Evolutionary conservation across 2,888 invertebrate genomes (phyloP), one percentile per base, ranked within the genome.

Genomic region (Spodoptera littoralis): DNA sequence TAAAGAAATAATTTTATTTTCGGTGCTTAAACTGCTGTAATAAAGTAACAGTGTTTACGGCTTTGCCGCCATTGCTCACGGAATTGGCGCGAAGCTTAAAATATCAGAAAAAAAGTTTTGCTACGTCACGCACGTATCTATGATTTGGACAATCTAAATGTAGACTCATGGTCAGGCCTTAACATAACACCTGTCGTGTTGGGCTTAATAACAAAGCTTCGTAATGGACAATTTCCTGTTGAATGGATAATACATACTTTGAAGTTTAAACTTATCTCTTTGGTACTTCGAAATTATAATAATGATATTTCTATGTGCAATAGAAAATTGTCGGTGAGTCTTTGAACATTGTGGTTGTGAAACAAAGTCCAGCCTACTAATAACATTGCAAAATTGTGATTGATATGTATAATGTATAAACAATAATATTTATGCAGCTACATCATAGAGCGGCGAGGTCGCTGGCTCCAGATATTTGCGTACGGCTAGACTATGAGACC

Each of bases 381-480:
- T 62, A 60, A 59, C 27, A n/a, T 65, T 65, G 53, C 62, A 62
- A 64, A 60, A 66, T 60, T 60, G 50, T 77, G 62, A 63, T 65
- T 68, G 59, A 58, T 66, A 59, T n/a, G 47, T 66, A 60, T 59
- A 71, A 67, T 65, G 64, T 48, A n/a, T 49, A 62, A 51, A 44
- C 22, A 24, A 30, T 47, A n/a, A 36, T 36, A 36, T 36, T 36
- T 36, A 36, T 36, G 36, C 36, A 36, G 36, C 36, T 8, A 36
- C 36, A 36, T 36, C 36, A 54, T 73, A 76, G 70, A 79, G 57
- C 74, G 63, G 60, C 69, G 70, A 75, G 77, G 77, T 65, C 70
- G 50, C 60, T 27, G 57, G 60, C 55, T 65, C 65, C 70, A 73
- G 75, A 74, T 72, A 76, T 76, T 76, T 72, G 72, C 70, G 76